phyloP scores from a whole-genome alignment of 30 jellyfish, hydroid and myxozoan genomes.

The Aurelia coerulea region DNA sequence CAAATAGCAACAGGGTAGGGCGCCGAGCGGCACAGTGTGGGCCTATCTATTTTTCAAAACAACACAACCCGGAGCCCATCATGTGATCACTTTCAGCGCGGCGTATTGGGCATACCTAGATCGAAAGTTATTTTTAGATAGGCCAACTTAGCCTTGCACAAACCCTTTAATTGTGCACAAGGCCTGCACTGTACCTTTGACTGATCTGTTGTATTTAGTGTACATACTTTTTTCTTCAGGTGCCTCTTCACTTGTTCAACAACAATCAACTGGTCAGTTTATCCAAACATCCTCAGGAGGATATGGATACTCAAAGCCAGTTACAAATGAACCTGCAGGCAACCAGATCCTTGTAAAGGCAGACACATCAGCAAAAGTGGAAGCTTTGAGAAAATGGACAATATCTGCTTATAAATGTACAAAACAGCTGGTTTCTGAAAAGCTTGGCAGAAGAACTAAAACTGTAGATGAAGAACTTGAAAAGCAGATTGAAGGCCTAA shows the following conservation, averaged over 20 bases:
- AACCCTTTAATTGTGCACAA: neutral
- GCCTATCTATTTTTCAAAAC: no score
- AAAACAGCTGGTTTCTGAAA: conserved; percentile 94
- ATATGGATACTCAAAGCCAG: conserved; percentile 64
- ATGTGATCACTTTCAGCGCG: no score
- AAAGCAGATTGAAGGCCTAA: conserved; percentile 84
- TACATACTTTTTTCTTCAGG: neutral
- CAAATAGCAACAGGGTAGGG: no score
- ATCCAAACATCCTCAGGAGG: conserved; percentile 69
- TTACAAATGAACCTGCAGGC: conserved; percentile 36
- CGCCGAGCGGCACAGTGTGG: no score
- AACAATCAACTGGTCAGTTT: conserved; percentile 69
- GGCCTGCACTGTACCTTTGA: no score
- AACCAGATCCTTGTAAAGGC: conserved; percentile 61
- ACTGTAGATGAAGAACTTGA: conserved; percentile 99
- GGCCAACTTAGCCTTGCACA: neutral
- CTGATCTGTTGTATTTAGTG: neutral
- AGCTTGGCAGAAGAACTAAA: conserved; percentile 96
- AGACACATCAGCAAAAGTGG: conserved; percentile 96
- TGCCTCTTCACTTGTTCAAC: conserved; percentile 50
- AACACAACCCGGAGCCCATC: no score
- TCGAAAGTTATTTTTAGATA: no score
- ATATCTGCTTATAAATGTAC: conserved; percentile 96
- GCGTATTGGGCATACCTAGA: no score
- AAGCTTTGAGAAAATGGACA: conserved; percentile 96